Percentiles rank a stretch among this genome's conserved stretches.
phyloP scores from a whole-genome alignment of 2,797 vertebrate genomes.

The Xenops minutus region DNA sequence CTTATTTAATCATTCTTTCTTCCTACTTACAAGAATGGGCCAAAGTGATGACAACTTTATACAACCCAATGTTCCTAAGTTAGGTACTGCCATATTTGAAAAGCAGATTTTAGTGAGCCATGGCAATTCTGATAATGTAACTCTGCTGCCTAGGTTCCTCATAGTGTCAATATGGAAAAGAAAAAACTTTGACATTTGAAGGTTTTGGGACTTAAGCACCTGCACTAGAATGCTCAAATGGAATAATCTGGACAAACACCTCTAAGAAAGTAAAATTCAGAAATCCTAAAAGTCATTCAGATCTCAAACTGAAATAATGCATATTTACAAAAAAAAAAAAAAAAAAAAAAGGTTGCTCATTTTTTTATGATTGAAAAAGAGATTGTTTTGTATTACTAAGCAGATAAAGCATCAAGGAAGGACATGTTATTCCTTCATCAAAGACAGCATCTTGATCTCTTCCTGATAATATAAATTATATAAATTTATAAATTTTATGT shows the following conservation, averaged over 20 bases:
- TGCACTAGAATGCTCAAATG: background rate
- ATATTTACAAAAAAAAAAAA: background rate
- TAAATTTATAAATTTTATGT: background rate
- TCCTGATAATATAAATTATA: background rate
- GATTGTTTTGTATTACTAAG: background rate
- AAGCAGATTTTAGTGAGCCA: background rate
- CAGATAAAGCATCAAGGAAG: background rate
- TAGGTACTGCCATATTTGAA: background rate
- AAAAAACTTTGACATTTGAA: background rate
- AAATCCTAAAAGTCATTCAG: background rate
- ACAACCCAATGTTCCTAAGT: background rate
- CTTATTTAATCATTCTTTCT: background rate
- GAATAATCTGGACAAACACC: background rate
- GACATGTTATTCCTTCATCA: background rate
- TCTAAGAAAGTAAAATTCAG: background rate
- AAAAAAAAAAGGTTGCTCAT: fast-evolving
- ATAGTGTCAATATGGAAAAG: background rate
- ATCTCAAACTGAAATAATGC: background rate
- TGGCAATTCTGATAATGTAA: background rate
- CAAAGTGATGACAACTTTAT: background rate
- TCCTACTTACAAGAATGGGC: background rate
- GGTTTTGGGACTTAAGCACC: background rate
- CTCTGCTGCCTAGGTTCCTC: background rate
- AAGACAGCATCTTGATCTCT: background rate
- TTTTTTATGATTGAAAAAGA: background rate